phyloP scores from a whole-genome alignment of 2,113 vertebrate genomes.

The Okapia johnstoni region DNA sequence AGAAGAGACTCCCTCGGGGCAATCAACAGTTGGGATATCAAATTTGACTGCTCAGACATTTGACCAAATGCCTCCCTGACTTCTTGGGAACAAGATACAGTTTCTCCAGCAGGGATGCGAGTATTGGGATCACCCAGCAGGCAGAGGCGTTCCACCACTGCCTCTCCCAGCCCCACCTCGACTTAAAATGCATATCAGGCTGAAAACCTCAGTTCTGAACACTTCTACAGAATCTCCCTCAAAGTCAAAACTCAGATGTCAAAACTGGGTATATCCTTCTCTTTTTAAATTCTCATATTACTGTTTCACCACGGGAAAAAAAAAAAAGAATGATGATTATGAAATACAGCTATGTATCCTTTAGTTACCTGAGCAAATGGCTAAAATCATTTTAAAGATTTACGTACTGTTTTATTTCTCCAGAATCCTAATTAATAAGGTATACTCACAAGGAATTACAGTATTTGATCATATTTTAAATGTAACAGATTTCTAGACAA shows the following conservation, averaged over 20 bases:
- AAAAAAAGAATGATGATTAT: background rate
- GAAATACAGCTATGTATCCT: background rate
- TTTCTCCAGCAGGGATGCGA: background rate
- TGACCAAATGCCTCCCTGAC: background rate
- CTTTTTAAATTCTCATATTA: background rate
- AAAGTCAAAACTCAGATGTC: background rate
- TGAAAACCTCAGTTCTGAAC: background rate
- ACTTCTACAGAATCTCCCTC: background rate
- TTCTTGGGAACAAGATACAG: background rate
- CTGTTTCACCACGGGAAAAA: background rate
- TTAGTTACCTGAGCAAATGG: background rate
- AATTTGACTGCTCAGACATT: background rate
- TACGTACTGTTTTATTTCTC: background rate
- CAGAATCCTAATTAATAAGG: background rate
- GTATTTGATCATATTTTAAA: constrained; percentile 11
- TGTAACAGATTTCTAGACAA: background rate
- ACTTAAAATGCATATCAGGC: background rate
- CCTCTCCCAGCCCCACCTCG: background rate
- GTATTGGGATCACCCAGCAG: background rate
- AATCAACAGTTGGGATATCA: background rate
- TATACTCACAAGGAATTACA: background rate
- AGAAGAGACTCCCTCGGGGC: background rate
- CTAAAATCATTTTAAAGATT: background rate
- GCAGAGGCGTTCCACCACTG: background rate
- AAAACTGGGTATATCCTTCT: background rate